Evolutionary conservation across 1,140 invertebrate genomes (phyloP).

Genomic region (Drosophila chauvacae): DNA sequence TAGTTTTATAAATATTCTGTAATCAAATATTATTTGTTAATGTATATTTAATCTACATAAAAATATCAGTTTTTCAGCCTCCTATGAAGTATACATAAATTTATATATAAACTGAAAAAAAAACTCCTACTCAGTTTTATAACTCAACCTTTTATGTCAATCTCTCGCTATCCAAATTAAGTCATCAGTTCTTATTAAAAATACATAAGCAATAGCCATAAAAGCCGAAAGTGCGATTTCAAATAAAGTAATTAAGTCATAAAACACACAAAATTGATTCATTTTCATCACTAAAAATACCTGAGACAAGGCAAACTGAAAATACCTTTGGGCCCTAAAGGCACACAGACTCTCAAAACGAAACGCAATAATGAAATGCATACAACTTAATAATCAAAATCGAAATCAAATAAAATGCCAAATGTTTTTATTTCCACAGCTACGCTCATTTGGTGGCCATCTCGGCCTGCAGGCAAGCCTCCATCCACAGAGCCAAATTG

Average conservation of each 20-base stretch:
- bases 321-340: slow-evolving; percentile 30
- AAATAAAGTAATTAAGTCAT: slow-evolving; percentile 64
- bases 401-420: slow-evolving; percentile 78
- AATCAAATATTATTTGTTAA: too few relatives aligned
- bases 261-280: slow-evolving; percentile 72
- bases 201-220: slow-evolving; percentile 40
- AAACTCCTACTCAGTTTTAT: neutral
- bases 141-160: neutral
- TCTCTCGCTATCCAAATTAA: neutral
- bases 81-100: too few relatives aligned
- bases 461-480: slow-evolving; percentile 24
- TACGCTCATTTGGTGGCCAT: slow-evolving; percentile 68
- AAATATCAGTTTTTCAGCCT: too few relatives aligned
- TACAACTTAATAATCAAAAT: slow-evolving; percentile 78
- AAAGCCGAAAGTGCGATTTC: slow-evolving; percentile 44
- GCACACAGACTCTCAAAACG: slow-evolving; percentile 12
- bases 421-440: slow-evolving; percentile 82
- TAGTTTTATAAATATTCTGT: too few relatives aligned
- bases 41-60: too few relatives aligned
- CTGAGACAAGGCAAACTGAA: slow-evolving; percentile 25
- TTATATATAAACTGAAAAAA: too few relatives aligned
- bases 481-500: slow-evolving; percentile 3
- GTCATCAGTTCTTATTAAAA: slow-evolving; percentile 48
- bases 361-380: slow-evolving; percentile 70
- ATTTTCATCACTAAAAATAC: slow-evolving; percentile 52